Evolutionary conservation across 2,888 invertebrate genomes (phyloP).

Genomic region (Cerastoderma edule): DNA sequence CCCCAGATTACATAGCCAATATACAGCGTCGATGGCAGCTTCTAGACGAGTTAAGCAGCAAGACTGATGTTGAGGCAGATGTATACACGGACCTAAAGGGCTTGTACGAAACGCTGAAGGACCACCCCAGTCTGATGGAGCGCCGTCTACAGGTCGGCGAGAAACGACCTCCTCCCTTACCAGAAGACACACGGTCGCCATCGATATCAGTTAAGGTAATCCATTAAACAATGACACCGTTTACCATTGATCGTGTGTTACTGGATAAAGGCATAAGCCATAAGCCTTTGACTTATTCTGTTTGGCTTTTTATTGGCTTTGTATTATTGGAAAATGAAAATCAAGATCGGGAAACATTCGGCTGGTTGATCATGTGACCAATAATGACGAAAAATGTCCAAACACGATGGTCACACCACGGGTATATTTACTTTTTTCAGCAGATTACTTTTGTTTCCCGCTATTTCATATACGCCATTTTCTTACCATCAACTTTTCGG

Average conservation of each 20-base stretch:
- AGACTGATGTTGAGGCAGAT: neutral
- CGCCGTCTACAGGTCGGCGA: slow-evolving; percentile 67
- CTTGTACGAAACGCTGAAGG: slow-evolving; percentile 64
- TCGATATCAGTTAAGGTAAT: neutral
- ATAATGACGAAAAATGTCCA: no score
- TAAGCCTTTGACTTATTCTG: neutral
- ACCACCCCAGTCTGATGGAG: slow-evolving; percentile 69
- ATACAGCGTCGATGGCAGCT: neutral
- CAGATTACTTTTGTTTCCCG: no score
- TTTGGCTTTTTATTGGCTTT: neutral
- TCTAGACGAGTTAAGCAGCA: neutral
- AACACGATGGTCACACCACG: no score
- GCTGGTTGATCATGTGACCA: no score
- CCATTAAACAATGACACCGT: neutral
- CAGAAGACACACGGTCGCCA: neutral
- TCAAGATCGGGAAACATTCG: no score
- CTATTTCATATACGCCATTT: no score
- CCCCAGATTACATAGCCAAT: slow-evolving; percentile 20
- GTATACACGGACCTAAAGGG: slow-evolving; percentile 57
- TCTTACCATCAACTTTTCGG: no score
- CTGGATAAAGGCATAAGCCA: neutral
- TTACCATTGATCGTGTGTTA: neutral
- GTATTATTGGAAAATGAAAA: no score
- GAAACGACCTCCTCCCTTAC: slow-evolving; percentile 50
- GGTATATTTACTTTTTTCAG: no score